Base-by-base conservation (phyloP, 64 coral and sea anemone genomes). In the Porites lutea region DNA sequence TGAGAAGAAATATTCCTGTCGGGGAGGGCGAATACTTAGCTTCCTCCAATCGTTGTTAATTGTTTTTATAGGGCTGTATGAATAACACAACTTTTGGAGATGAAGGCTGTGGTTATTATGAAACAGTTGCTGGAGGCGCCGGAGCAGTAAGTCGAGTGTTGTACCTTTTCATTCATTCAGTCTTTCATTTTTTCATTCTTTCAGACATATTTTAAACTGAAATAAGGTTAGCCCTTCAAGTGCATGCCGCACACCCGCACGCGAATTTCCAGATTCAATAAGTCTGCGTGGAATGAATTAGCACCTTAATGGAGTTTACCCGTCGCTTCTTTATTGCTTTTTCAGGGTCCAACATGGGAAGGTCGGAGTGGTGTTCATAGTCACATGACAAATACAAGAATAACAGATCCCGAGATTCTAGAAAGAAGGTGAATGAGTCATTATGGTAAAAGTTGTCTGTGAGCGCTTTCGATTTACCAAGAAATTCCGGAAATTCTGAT, bases 341-440 rank as follows among this genome's bases (percentile, higher is more conserved):
- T 5, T 6, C 82, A 98, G 97, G 97, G 97, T 65, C 94, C 97
- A 18, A 96, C 90, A 16, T 98, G 97, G 97, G 84, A 93, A 53
- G 97, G 97, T 2, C 91, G 94, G 8, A 98, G 97, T 55, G 97
- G 97, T 59, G 97, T 98, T 8, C 97, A 98, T 60, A 63, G 66
- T 37, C 97, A 98, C 77, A 98, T 98, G 97, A 98, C 97, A 19
- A 98, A 98, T 64, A 98, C 97, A 37, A 95, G 97, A 78, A 98
- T 98, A 53, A 98, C 97, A 55, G 97, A 98, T 59, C 97, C 97
- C 43, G 97, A 98, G 78, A 93, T 98, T 7, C 89, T 98, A 4
- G 97, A 98, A 72, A 86, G 89, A 72, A 93, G 97, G 96, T 98
- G 59, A 66, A 86, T 59, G 18, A 12, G 46, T 21, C 43, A 3